Evolutionary conservation across 2,113 vertebrate genomes (phyloP), one percentile per base, ranked within the genome.

Genomic region (Steatornis caripensis): DNA sequence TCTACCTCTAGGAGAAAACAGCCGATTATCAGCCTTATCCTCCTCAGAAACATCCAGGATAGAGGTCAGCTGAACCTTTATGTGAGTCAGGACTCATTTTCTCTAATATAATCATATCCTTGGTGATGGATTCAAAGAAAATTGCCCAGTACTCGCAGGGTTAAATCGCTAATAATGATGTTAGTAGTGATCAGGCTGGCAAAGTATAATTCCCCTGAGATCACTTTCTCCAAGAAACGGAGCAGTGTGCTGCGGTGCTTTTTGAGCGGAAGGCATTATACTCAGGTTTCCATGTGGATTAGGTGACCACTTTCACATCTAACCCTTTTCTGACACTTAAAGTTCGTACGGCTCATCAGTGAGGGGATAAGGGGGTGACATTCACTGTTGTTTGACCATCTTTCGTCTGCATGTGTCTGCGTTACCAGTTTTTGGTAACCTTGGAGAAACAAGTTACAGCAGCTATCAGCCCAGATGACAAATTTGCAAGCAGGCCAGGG

Each of bases 161-260:
- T 95, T 97, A 96, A 96, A 96, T 93, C 90, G 80, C 95, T 95
- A 95, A 94, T 97, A 94, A 92, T 58, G 70, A 95, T 94, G 77
- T 97, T 96, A 96, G 94, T 49, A 96, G 87, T 91, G 96, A 92
- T 95, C 78, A 0, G 51, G 62, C 87, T 94, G 82, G 89, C 58
- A 58, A 96, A 88, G 75, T 87, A 41, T 89, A 84, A 92, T 90
- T 86, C 87, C 72, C 80, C 48, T 23, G 87, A 95, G 84, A 94
- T 79, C 37, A 26, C 46, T 79, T 89, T 83, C 94, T 95, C 77
- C 49, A 37, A 69, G 91, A 81, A 89, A 78, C 3, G 15, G 78
- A 87, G 80, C 85, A 37, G 69, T 14, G 18, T 72, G 86, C 65
- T 39, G 61, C 43, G 77, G 57, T 82, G 86, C 12, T 80, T 82